phyloP scores from a whole-genome alignment of 2,113 vertebrate species.

The Camelus dromedarius region DNA sequence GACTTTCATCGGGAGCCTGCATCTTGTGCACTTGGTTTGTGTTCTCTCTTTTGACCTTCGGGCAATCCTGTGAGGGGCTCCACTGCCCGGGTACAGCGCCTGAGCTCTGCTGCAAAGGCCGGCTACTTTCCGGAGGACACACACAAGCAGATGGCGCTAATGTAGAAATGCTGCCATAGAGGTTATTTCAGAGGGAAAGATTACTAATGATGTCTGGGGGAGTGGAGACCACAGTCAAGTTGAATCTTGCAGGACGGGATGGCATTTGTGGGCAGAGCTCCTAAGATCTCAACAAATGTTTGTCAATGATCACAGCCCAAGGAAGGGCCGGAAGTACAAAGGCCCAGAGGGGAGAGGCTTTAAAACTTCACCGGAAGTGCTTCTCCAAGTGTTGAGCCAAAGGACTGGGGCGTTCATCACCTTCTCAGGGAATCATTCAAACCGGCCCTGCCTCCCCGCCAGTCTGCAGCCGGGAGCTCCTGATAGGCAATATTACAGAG shows the following conservation, averaged over 20 bases:
- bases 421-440: background rate
- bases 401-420: background rate
- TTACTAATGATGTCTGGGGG: background rate
- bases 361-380: background rate
- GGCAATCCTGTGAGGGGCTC: background rate
- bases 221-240: too few relatives aligned
- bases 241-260: background rate
- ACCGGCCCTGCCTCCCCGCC: background rate
- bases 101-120: background rate
- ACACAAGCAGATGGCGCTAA: background rate
- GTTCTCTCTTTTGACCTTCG: background rate
- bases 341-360: background rate
- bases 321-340: background rate
- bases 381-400: background rate
- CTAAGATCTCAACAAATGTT: background rate
- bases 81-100: background rate
- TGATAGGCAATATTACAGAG: slow-evolving; percentile 62
- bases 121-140: background rate
- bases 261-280: background rate
- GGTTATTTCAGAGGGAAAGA: background rate
- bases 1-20: background rate
- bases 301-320: background rate
- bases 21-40: fast-evolving
- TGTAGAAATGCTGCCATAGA: background rate
- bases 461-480: background rate